phyloP scores from a whole-genome alignment of 2,888 invertebrate species.

The Syrphus vitripennis region DNA sequence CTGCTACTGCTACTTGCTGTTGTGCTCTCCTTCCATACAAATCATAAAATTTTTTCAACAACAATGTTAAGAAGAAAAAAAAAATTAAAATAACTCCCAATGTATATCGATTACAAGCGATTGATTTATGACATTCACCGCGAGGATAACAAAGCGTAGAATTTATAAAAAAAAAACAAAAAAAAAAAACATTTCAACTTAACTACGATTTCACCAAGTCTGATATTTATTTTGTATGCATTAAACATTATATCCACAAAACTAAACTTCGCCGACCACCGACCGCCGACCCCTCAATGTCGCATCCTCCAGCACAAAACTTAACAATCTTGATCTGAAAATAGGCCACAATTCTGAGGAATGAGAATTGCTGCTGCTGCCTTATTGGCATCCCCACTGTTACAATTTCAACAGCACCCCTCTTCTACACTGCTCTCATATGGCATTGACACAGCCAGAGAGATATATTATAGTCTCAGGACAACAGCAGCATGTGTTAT shows the following conservation, averaged over 20 bases:
- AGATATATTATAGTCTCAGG: neutral
- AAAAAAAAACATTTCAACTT: neutral
- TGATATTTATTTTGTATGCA: slow-evolving; percentile 4
- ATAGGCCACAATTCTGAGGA: slow-evolving; percentile 58
- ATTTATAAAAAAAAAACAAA: neutral
- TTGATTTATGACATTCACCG: slow-evolving; percentile 66
- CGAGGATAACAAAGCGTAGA: neutral
- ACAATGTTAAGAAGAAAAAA: neutral
- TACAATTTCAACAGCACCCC: slow-evolving; percentile 17
- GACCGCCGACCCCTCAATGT: neutral
- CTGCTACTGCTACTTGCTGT: neutral
- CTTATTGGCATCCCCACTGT: slow-evolving; percentile 50
- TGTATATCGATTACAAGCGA: slow-evolving; percentile 69
- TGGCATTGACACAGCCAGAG: slow-evolving; percentile 11
- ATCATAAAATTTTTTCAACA: slow-evolving; percentile 29
- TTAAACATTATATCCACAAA: slow-evolving; percentile 11
- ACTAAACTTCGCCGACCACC: neutral
- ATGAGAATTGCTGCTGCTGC: slow-evolving; percentile 15
- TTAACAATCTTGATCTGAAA: slow-evolving; percentile 21
- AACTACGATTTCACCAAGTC: slow-evolving; percentile 21
- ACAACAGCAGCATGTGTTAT: neutral
- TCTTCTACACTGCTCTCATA: neutral
- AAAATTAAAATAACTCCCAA: slow-evolving; percentile 26
- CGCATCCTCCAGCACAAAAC: neutral
- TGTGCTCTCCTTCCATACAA: slow-evolving; percentile 63